Conservation (phyloP, 2,797 vertebrate genomes). For the Manis javanica region DNA sequence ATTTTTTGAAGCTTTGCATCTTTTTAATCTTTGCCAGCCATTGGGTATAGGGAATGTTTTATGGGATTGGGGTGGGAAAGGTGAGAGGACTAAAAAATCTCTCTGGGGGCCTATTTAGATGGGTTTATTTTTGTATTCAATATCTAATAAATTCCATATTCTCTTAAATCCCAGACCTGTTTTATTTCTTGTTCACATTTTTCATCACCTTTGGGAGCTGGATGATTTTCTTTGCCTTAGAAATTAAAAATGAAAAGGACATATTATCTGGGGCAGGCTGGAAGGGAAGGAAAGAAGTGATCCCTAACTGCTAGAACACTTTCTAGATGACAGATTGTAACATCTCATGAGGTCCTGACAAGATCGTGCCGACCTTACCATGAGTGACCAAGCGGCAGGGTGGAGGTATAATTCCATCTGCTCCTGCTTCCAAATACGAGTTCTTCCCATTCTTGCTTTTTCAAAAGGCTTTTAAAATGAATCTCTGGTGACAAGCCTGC, state of each 20-base stretch:
- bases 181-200: constrained; percentile 62
- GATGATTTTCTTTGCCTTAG: not conserved
- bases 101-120: not conserved
- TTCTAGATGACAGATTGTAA: not conserved
- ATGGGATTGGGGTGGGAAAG: constrained; percentile 73
- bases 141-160: constrained; percentile 80
- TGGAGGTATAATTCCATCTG: not conserved
- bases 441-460: not conserved
- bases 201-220: not conserved
- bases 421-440: not conserved
- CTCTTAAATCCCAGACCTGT: constrained; percentile 55
- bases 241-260: too few species aligned
- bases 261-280: not conserved
- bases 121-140: constrained; percentile 77
- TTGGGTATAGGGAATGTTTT: not conserved
- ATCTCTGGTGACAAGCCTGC: not conserved
- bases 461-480: not conserved
- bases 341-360: fast-evolving
- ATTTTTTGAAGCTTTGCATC: not conserved
- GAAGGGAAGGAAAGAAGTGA: not conserved
- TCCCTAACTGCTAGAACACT: not conserved
- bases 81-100: not conserved
- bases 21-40: constrained; percentile 10
- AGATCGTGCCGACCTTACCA: not conserved
- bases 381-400: fast-evolving